phyloP scores from a whole-genome alignment of 2,797 vertebrate genomes.

The Ptychadena robeensis region DNA sequence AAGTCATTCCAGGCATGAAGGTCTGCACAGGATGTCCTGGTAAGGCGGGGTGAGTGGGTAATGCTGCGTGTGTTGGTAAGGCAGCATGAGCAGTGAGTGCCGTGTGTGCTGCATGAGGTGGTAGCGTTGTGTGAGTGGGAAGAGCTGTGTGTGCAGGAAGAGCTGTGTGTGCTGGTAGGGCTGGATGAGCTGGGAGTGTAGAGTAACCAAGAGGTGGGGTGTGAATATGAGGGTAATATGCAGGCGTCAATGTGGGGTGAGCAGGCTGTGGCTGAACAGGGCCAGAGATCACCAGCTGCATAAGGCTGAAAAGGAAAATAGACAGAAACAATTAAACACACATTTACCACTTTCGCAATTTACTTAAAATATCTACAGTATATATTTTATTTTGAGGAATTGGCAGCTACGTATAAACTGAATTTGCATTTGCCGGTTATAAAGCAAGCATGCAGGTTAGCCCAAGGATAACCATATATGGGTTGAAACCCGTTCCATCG shows the following conservation, averaged over 20 bases:
- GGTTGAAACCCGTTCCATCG: too few species aligned
- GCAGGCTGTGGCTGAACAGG: constrained; percentile 82
- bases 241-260: constrained; percentile 77
- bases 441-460: too few species aligned
- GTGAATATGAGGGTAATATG: constrained; percentile 91
- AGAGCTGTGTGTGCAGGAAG: constrained; percentile 65
- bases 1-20: constrained; percentile 84
- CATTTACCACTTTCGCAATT: background rate
- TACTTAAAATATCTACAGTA: background rate
- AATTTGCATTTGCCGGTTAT: too few species aligned
- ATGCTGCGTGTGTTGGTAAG: constrained; percentile 63
- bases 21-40: constrained; percentile 77
- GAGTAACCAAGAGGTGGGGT: constrained; percentile 87
- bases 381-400: background rate
- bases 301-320: constrained; percentile 81
- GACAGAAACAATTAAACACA: background rate
- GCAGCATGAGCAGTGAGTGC: constrained; percentile 72
- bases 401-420: too few species aligned
- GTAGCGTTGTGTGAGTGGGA: constrained; percentile 68
- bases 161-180: constrained; percentile 27
- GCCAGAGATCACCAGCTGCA: constrained; percentile 95
- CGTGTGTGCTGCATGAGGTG: constrained; percentile 70
- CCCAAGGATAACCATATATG: too few species aligned
- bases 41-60: constrained; percentile 70
- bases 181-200: constrained; percentile 73